Base-by-base conservation (phyloP, 37 sponge, comb jelly and placozoan species). In the Aphrocallistes beatrix region DNA sequence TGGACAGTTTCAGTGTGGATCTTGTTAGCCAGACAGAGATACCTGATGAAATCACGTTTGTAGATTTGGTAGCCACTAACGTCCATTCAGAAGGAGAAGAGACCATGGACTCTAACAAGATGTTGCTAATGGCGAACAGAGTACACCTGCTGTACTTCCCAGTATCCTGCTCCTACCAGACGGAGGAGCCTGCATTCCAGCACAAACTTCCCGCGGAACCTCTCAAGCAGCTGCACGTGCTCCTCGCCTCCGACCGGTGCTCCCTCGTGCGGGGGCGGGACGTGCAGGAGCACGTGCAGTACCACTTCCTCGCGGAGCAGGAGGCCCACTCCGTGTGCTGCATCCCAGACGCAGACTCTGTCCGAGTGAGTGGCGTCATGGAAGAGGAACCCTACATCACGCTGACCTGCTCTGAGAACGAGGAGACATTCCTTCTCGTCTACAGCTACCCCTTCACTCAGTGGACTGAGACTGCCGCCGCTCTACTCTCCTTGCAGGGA, bases 111-210 rank as follows among this genome's bases (percentile, higher is more conserved):
- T 6, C 6, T 13, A 60, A 13, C n/a, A 32, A 6, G 28, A 60
- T 60, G 75, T 60, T 60, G 75, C 6, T 13, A 60, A 3, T 60
- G 34, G 75, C 75, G 6, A 60, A 19, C 75, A 19, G 75, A 60
- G 8, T 13, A 30, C 75, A 60, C 75, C n/a, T 60, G n/a, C 75
- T 60, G n/a, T 60, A 60, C n/a, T 60, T 60, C 75, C 75, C 75
- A 25, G 75, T 60, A 19, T 60, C 75, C n/a, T 60, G 75, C n/a
- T 60, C 75, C 34, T 60, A 60, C 34, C 6, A 32, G 21, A 13
- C 75, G 3, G 28, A 60, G 75, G 75, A 60, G 25, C 75, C 75
- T 3, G 21, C 25, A 19, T 60, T 60, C 34, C 75, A 60, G n/a
- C n/a, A 32, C 75, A 60, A 60, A 60, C 75, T 60, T 6, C 75